phyloP scores from a whole-genome alignment of 2,888 invertebrate species.

The Elmis aenea region DNA sequence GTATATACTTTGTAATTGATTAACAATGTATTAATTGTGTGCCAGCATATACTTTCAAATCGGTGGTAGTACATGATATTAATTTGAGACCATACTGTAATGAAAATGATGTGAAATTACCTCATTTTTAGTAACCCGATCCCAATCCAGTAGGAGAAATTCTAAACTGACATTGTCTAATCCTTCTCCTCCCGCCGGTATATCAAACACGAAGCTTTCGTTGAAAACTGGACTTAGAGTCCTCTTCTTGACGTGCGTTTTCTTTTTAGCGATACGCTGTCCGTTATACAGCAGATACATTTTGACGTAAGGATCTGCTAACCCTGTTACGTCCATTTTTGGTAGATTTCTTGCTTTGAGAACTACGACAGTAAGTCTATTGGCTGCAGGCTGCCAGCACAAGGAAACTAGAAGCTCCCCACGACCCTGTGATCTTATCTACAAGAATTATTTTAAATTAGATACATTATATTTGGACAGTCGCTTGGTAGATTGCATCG shows the following conservation, averaged over 20 bases:
- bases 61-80: no score
- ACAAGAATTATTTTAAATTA: no score
- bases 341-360: slow-evolving; percentile 96
- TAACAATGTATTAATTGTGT: no score
- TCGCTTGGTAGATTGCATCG: no score
- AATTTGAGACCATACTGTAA: no score
- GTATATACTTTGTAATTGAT: no score
- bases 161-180: slow-evolving; percentile 81
- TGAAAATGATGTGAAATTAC: no score
- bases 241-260: slow-evolving; percentile 97
- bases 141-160: slow-evolving; percentile 91
- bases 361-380: slow-evolving; percentile 91
- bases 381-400: slow-evolving; percentile 97
- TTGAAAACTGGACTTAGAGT: slow-evolving; percentile 98
- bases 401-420: slow-evolving; percentile 94
- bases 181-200: slow-evolving; percentile 69
- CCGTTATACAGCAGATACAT: slow-evolving; percentile 95
- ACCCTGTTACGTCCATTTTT: slow-evolving; percentile 95
- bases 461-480: no score
- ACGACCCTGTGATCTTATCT: slow-evolving; percentile 89
- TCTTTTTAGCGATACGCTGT: slow-evolving; percentile 98
- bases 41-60: no score
- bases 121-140: slow-evolving; percentile 97
- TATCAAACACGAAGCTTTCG: slow-evolving; percentile 97
- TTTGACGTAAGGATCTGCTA: slow-evolving; percentile 97